Evolutionary conservation across 2,797 vertebrate genomes (phyloP).

Genomic region (Sebastolobus altivelis): DNA sequence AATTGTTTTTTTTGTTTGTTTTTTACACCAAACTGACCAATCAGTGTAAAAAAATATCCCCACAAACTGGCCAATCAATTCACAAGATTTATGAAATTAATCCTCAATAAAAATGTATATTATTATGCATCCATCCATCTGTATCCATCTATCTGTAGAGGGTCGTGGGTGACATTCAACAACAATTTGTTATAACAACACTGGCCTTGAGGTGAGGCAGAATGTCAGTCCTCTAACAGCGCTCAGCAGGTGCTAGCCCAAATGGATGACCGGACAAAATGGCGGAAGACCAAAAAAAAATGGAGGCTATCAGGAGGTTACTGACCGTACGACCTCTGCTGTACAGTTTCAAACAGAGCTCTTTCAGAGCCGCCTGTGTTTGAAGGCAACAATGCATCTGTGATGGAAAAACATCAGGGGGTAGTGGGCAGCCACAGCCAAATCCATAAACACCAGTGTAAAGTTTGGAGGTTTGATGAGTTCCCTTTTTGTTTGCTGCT

Average conservation of each 20-base stretch:
- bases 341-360: constrained; percentile 35
- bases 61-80: background rate
- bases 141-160: background rate
- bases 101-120: background rate
- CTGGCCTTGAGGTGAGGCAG: constrained; percentile 32
- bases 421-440: background rate
- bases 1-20: background rate
- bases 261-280: constrained; percentile 58
- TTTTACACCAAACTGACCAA: background rate
- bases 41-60: background rate
- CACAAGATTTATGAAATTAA: background rate
- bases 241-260: constrained; percentile 56
- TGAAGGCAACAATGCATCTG: constrained; percentile 55
- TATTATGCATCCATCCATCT: background rate
- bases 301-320: constrained; percentile 41
- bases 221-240: constrained; percentile 40
- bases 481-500: background rate
- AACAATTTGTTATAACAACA: constrained; percentile 30
- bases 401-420: constrained; percentile 70
- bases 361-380: constrained; percentile 33
- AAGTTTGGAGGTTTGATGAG: constrained; percentile 33
- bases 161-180: background rate
- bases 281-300: constrained; percentile 39
- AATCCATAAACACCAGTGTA: constrained; percentile 22
- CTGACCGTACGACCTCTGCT: constrained; percentile 37